A percentile compares a stretch with the other conserved stretches of the same genome.
phyloP scores from a whole-genome alignment of 2,888 invertebrate genomes.

The Bembecia ichneumoniformis region DNA sequence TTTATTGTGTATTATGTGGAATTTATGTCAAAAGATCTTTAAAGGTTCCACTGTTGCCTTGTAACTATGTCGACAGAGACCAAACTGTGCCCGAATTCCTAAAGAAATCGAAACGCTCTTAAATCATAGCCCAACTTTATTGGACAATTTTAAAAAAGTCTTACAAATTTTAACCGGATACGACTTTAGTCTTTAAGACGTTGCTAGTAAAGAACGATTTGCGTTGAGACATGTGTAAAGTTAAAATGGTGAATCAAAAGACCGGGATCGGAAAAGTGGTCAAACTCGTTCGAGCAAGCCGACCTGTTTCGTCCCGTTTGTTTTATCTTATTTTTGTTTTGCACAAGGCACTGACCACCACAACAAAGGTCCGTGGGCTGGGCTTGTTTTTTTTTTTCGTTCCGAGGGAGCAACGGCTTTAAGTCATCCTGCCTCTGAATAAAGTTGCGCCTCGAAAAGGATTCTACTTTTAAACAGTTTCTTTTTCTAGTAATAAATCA shows the following conservation, averaged over 20 bases:
- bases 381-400: slow-evolving; percentile 32
- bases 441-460: not conserved
- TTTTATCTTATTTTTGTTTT: slow-evolving; percentile 68
- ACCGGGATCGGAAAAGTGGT: slow-evolving; percentile 44
- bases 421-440: slow-evolving; percentile 20
- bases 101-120: slow-evolving; percentile 65
- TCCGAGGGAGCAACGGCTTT: slow-evolving; percentile 37
- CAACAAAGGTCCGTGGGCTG: slow-evolving; percentile 63
- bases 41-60: not conserved
- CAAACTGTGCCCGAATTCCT: slow-evolving; percentile 43
- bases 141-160: not conserved
- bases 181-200: not conserved
- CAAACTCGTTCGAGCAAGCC: slow-evolving; percentile 50
- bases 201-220: not conserved
- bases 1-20: no score
- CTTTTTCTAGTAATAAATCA: not conserved
- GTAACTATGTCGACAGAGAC: not conserved
- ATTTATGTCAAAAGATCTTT: not conserved
- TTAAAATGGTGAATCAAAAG: slow-evolving; percentile 5
- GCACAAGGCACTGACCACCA: slow-evolving; percentile 69
- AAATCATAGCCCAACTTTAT: slow-evolving; percentile 47
- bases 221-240: not conserved
- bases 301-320: slow-evolving; percentile 52
- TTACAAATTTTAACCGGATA: not conserved
- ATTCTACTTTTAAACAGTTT: not conserved